Evolutionary conservation across 2,888 invertebrate species (phyloP).

Genomic region (Sylvicola cinctus): DNA sequence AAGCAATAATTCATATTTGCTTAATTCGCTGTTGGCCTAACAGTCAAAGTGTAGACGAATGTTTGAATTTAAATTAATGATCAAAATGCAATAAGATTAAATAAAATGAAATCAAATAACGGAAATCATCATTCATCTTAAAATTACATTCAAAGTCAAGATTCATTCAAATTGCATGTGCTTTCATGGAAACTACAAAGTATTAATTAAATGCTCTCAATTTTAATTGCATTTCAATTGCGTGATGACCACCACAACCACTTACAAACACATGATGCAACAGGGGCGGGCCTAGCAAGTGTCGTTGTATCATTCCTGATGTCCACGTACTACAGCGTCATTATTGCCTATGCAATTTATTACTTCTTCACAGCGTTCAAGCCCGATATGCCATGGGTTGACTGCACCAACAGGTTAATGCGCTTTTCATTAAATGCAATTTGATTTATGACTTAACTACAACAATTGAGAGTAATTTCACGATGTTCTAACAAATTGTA

Average conservation of each 20-base stretch:
- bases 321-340: conserved; percentile 89
- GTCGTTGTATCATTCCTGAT: conserved; percentile 87
- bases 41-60: too few relatives aligned
- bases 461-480: not conserved
- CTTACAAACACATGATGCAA: conserved; percentile 14
- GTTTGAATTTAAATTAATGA: too few relatives aligned
- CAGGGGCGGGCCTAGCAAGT: conserved; percentile 83
- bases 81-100: too few relatives aligned
- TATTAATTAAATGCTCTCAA: not conserved
- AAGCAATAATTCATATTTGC: too few relatives aligned
- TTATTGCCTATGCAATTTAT: conserved; percentile 85
- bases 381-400: conserved; percentile 73
- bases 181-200: too few relatives aligned
- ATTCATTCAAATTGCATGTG: too few relatives aligned
- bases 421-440: not conserved
- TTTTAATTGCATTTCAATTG: not conserved
- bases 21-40: too few relatives aligned
- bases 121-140: too few relatives aligned
- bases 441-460: not conserved
- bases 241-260: not conserved
- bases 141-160: too few relatives aligned
- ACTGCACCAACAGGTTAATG: conserved; percentile 49
- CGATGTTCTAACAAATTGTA: conserved; percentile 6
- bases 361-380: conserved; percentile 84
- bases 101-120: too few relatives aligned